Conservation (phyloP, 2,888 invertebrate species). For the Eretmocerus hayati region DNA sequence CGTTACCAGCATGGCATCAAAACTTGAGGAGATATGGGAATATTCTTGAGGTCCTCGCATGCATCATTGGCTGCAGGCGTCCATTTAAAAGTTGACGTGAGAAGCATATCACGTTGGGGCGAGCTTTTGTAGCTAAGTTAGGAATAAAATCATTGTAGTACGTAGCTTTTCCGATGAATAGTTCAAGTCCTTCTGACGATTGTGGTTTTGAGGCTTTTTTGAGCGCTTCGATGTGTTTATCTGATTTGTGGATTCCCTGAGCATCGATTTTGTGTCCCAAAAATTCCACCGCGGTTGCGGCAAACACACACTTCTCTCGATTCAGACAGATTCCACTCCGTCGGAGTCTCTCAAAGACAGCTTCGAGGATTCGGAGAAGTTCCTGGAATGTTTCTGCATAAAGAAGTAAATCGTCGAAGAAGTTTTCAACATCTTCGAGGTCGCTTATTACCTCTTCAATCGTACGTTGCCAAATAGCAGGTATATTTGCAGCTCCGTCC, state of each 20-base stretch:
- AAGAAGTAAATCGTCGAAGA: conserved; percentile 13
- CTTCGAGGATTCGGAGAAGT: conserved; percentile 5
- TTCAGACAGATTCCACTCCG: conserved; percentile 10
- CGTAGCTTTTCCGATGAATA: conserved; percentile 12
- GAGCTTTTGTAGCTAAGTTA: conserved; percentile 10
- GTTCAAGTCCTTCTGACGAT: conserved; percentile 3
- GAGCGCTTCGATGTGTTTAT: conserved; percentile 3
- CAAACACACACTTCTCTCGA: conserved; percentile 3
- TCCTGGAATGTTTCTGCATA: conserved; percentile 8
- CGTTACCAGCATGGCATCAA: conserved; percentile 15
- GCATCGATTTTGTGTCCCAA: conserved; percentile 5
- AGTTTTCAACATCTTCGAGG: conserved; percentile 8
- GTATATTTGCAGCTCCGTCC: conserved; percentile 14
- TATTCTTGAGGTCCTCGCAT: conserved; percentile 7
- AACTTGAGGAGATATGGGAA: conserved; percentile 14
- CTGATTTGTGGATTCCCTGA: conserved; percentile 1
- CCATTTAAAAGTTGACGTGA: conserved; percentile 2
- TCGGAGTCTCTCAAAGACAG: conserved; percentile 2
- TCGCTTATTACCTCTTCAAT: conserved; percentile 9
- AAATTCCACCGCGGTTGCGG: background rate
- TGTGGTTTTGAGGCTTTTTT: conserved; percentile 6
- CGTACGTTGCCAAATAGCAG: conserved; percentile 11
- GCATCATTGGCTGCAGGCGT: conserved; percentile 5
- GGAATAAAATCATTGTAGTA: conserved; percentile 10
- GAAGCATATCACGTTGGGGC: conserved; percentile 14